phyloP scores from a whole-genome alignment of 2,888 invertebrate genomes.

The Athrips mouffetella region DNA sequence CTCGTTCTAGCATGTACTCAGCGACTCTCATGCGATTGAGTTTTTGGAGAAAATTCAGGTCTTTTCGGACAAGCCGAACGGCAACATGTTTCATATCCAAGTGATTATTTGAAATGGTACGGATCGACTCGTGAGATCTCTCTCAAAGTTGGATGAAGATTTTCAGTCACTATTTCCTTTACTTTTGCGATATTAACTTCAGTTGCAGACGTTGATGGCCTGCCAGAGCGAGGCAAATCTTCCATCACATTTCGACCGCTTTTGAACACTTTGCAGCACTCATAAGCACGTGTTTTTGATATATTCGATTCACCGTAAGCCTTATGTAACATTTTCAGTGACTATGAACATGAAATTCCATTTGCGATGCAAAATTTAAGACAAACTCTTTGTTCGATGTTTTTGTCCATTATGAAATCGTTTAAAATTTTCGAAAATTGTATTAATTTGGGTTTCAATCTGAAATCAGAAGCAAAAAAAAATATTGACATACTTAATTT shows the following conservation, averaged over 20 bases:
- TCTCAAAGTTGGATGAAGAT: constrained; percentile 15
- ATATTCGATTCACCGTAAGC: constrained; percentile 22
- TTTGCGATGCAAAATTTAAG: constrained; percentile 27
- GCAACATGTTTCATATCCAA: constrained; percentile 26
- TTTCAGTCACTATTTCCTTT: constrained; percentile 15
- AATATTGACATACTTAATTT: too few species aligned
- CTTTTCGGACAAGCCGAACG: constrained; percentile 25
- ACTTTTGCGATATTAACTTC: constrained; percentile 21
- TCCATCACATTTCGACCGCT: constrained; percentile 25
- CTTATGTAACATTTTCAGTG: constrained; percentile 25
- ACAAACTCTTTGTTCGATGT: too few species aligned
- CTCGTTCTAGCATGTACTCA: constrained; percentile 21
- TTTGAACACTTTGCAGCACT: constrained; percentile 22
- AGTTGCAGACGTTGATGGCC: too few species aligned
- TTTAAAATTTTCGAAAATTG: too few species aligned
- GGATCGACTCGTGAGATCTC: too few species aligned
- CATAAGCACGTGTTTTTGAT: constrained; percentile 21
- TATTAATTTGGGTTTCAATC: too few species aligned
- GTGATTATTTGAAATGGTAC: constrained; percentile 22
- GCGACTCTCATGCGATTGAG: background rate
- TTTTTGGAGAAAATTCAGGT: constrained; percentile 13
- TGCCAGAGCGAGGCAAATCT: too few species aligned
- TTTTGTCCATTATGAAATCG: too few species aligned
- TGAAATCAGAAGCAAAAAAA: too few species aligned
- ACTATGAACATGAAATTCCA: constrained; percentile 26